A percentile compares a stretch with the other conserved stretches of the same genome.
Conservation (phyloP, 2,888 invertebrate species). For the Parascotia fuliginaria region DNA sequence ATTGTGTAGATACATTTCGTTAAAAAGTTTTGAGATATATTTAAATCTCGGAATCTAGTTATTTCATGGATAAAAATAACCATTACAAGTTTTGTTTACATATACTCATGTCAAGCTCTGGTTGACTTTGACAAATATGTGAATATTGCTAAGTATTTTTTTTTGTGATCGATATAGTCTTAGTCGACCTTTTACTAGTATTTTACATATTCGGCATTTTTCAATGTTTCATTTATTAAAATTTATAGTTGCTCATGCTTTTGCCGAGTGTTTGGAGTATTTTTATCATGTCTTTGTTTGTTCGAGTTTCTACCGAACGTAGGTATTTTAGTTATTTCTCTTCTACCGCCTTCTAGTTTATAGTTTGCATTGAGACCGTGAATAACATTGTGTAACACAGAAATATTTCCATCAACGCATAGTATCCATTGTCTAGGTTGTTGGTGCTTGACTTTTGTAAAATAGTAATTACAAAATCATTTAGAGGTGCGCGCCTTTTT, state of each 20-base stretch:
- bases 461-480: slow-evolving; percentile 42
- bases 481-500: slow-evolving; percentile 76
- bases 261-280: background rate
- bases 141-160: slow-evolving; percentile 10
- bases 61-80: slow-evolving; percentile 6
- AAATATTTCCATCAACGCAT: slow-evolving; percentile 37
- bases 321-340: slow-evolving; percentile 7
- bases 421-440: slow-evolving; percentile 31
- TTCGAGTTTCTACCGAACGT: slow-evolving; percentile 10
- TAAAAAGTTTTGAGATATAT: slow-evolving; percentile 22
- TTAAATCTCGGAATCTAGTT: slow-evolving; percentile 44
- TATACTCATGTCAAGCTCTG: slow-evolving; percentile 20
- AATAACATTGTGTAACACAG: slow-evolving; percentile 46
- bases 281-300: slow-evolving; percentile 13
- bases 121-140: slow-evolving; percentile 17
- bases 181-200: background rate
- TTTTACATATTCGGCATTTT: background rate
- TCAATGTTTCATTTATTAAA: background rate
- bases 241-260: background rate
- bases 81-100: slow-evolving; percentile 13
- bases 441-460: slow-evolving; percentile 17
- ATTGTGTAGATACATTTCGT: slow-evolving; percentile 33
- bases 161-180: slow-evolving; percentile 14
- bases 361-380: background rate
- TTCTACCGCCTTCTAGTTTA: slow-evolving; percentile 7